These are phyloP conservation scores for Macroteleia sp. DNA, from an alignment of 2,888 invertebrate genomes.

Conservation along the genomic window DNA sequence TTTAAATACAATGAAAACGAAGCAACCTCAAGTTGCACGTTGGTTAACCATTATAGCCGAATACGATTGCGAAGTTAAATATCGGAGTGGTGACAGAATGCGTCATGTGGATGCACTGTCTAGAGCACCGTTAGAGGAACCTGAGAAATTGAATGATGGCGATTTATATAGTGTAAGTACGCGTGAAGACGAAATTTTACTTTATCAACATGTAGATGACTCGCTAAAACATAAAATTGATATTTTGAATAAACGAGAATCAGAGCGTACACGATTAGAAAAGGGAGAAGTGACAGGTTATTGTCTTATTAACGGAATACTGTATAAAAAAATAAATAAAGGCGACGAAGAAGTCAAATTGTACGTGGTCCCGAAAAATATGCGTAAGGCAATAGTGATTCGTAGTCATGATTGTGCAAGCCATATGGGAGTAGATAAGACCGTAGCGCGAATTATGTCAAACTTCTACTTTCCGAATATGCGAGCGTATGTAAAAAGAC, in stretches of 20 bases:
- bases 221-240: neutral
- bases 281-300: neutral
- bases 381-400: neutral
- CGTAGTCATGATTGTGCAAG: neutral
- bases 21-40: neutral
- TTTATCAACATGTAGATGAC: constrained; percentile 21
- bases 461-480: neutral
- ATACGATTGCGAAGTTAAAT: neutral
- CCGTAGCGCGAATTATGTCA: neutral
- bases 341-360: neutral
- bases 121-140: constrained; percentile 26
- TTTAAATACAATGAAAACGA: constrained; percentile 3
- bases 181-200: constrained; percentile 14
- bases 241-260: constrained; percentile 73
- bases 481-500: neutral
- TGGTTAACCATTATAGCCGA: neutral
- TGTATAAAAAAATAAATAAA: neutral
- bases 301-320: neutral
- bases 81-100: neutral
- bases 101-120: constrained; percentile 62
- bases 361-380: constrained; percentile 8
- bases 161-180: neutral
- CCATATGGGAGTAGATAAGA: neutral
- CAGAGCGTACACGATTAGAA: constrained; percentile 1
- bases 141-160: neutral